phyloP scores from a whole-genome alignment of 2,113 vertebrate genomes.

The Psophia crepitans region DNA sequence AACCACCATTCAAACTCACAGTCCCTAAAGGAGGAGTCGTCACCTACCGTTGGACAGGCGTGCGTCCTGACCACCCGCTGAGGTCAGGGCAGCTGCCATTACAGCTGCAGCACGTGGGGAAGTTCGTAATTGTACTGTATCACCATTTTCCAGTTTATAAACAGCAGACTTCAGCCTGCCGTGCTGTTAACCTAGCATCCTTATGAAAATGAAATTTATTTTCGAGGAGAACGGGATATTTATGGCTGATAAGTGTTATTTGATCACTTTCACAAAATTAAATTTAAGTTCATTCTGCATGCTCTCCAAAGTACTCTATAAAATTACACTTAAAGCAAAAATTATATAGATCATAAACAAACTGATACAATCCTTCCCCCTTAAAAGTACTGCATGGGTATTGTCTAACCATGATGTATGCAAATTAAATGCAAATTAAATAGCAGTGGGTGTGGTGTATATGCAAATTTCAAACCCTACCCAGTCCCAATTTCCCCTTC shows the following conservation, averaged over 20 bases:
- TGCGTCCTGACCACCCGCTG: neutral
- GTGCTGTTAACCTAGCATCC: neutral
- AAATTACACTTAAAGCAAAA: conserved; percentile 23
- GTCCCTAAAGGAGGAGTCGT: neutral
- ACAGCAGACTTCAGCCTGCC: neutral
- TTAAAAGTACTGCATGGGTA: neutral
- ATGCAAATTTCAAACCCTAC: conserved; percentile 44
- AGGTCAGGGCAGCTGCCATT: neutral
- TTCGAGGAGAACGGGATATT: conserved; percentile 3
- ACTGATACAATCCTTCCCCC: neutral
- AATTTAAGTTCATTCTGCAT: neutral
- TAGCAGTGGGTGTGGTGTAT: conserved; percentile 9
- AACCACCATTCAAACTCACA: neutral
- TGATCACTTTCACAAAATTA: conserved; percentile 24
- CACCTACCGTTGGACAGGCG: neutral
- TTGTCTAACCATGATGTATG: conserved; percentile 5
- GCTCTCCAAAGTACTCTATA: conserved; percentile 16
- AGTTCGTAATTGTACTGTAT: neutral
- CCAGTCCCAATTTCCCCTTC: conserved; percentile 45
- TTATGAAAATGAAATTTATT: neutral
- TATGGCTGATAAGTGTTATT: conserved; percentile 26
- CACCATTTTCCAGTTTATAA: neutral
- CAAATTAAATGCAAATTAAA: conserved; percentile 58
- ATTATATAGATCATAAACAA: conserved; percentile 20
- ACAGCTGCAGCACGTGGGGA: accelerated